A percentile compares a stretch with the other conserved stretches of the same genome.
Evolutionary conservation across 2,113 vertebrate species (phyloP).

Genomic region (Anarhynchus alexandrinus): DNA sequence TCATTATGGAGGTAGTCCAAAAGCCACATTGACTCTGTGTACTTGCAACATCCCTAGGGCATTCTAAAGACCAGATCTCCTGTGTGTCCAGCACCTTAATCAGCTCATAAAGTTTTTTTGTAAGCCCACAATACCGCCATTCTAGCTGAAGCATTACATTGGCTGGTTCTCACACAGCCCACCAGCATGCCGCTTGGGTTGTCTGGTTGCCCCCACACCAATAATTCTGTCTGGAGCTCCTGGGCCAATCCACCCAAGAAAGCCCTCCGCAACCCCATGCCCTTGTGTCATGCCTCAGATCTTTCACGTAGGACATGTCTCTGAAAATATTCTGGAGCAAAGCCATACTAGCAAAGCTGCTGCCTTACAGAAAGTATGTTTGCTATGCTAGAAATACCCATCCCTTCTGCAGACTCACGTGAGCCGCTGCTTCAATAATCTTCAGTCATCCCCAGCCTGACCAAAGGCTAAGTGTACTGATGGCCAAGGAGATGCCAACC

Average conservation of each 20-base stretch:
- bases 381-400: not conserved
- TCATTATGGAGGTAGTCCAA: not conserved
- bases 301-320: not conserved
- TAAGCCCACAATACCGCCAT: fast-evolving
- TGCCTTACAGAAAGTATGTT: not conserved
- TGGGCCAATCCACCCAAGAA: not conserved
- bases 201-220: not conserved
- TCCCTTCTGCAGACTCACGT: not conserved
- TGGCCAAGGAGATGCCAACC: not conserved
- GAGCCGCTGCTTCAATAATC: not conserved
- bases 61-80: not conserved
- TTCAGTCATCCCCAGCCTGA: not conserved
- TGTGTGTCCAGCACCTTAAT: not conserved
- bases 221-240: not conserved
- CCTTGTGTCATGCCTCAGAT: not conserved
- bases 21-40: not conserved
- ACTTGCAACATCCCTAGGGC: not conserved
- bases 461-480: not conserved
- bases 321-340: not conserved
- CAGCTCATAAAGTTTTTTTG: not conserved
- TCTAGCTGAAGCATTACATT: not conserved
- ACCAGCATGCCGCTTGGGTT: not conserved
- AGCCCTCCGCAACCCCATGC: not conserved
- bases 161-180: not conserved
- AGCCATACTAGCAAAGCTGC: not conserved